phyloP scores from a whole-genome alignment of 64 coral and sea anemone genomes.

The Actinia tenebrosa region DNA sequence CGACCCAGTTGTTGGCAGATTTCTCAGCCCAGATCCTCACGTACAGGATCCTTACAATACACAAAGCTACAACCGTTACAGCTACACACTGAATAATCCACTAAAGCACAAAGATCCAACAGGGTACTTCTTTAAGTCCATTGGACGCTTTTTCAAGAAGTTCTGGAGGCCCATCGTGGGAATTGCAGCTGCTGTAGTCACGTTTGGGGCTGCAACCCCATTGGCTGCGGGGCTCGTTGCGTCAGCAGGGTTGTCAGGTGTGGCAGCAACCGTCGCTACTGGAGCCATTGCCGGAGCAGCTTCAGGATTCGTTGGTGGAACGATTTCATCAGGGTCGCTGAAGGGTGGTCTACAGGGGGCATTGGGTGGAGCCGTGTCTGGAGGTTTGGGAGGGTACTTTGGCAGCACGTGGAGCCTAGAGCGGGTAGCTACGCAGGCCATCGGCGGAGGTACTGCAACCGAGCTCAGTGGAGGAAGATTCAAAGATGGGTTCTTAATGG shows the following conservation, averaged over 20 bases:
- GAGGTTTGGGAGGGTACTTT: not conserved
- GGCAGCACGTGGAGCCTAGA: constrained; percentile 9
- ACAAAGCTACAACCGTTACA: constrained; percentile 33
- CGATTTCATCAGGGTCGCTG: not conserved
- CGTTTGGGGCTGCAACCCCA: not conserved
- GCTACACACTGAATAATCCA: constrained; percentile 35
- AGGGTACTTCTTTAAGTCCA: constrained; percentile 32
- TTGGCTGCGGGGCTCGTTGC: constrained; percentile 3
- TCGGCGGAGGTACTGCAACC: not conserved
- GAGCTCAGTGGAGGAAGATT: constrained; percentile 10
- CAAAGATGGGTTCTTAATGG: constrained; percentile 6
- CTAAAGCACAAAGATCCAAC: constrained; percentile 21
- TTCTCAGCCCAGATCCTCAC: constrained; percentile 23
- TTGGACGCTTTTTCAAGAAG: constrained; percentile 16
- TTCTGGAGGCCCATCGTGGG: constrained; percentile 3
- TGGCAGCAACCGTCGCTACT: constrained; percentile 1
- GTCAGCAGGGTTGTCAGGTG: not conserved
- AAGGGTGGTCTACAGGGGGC: constrained; percentile 5
- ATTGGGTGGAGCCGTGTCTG: not conserved
- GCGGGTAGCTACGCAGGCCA: not conserved
- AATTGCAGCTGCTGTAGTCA: not conserved
- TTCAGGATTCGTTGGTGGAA: not conserved
- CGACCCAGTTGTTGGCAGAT: constrained; percentile 17
- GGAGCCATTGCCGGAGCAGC: constrained; percentile 23
- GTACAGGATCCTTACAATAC: not conserved